phyloP scores from a whole-genome alignment of 2,113 vertebrate genomes.

The Bos javanicus region DNA sequence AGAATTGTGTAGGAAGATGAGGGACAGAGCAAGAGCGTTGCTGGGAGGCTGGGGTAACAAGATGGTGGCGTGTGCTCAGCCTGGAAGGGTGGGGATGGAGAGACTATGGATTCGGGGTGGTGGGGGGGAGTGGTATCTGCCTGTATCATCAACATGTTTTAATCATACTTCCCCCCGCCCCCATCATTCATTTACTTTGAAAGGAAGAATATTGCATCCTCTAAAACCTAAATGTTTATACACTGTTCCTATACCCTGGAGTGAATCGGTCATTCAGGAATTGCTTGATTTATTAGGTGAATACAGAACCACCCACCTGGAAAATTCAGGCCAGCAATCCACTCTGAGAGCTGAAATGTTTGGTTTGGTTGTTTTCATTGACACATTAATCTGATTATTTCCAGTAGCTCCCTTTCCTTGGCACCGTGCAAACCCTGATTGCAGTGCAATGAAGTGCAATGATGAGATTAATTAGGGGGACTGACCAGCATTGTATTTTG shows the following conservation, averaged over 20 bases:
- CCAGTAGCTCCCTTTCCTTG: neutral
- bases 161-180: neutral
- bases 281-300: neutral
- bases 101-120: neutral
- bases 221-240: constrained; percentile 4
- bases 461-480: neutral
- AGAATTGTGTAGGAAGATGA: neutral
- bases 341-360: neutral
- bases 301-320: neutral
- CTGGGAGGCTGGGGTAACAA: neutral
- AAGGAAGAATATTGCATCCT: neutral
- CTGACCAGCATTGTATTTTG: neutral
- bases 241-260: neutral
- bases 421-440: neutral
- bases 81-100: neutral
- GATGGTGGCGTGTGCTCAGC: neutral
- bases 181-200: neutral
- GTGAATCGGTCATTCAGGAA: constrained; percentile 25
- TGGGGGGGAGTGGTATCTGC: neutral
- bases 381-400: constrained; percentile 24
- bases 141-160: neutral
- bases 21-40: neutral
- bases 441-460: neutral
- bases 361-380: neutral
- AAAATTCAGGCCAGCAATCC: constrained; percentile 14